These are phyloP conservation scores for Orthosia gracilis DNA, from an alignment of 2,888 invertebrate species.

Conservation along the genomic window DNA sequence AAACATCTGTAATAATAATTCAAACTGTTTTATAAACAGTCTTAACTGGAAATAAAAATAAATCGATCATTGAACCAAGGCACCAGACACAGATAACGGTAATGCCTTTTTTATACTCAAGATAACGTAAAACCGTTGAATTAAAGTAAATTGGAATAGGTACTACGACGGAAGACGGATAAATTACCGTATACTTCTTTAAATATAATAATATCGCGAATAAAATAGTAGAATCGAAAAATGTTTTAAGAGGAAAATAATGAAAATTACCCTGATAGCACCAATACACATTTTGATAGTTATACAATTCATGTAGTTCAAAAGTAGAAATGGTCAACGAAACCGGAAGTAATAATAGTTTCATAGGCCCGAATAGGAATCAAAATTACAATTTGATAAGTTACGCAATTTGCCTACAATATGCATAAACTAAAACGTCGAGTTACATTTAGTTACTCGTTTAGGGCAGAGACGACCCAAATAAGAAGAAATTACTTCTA, in stretches of 20 bases:
- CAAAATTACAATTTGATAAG: background rate
- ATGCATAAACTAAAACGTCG: background rate
- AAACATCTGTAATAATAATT: background rate
- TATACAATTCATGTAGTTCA: background rate
- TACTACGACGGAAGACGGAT: background rate
- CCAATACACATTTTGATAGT: background rate
- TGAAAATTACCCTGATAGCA: background rate
- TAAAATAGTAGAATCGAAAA: background rate
- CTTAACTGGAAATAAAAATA: constrained; percentile 6
- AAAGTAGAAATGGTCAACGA: background rate
- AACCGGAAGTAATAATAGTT: background rate
- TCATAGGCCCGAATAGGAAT: background rate
- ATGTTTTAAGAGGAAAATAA: background rate
- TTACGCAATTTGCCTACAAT: background rate
- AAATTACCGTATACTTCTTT: background rate
- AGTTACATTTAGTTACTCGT: background rate
- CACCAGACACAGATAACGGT: constrained; percentile 17
- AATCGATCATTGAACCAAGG: constrained; percentile 45
- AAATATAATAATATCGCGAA: too few relatives aligned
- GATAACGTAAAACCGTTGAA: constrained; percentile 17
- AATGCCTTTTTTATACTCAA: constrained; percentile 17
- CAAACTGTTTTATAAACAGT: constrained; percentile 6
- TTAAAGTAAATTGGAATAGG: background rate
- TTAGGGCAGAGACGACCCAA: too few relatives aligned
- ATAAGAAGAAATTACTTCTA: background rate